Conservation (phyloP, 2,797 vertebrate genomes). For the Urocyon cinereoargenteus region DNA sequence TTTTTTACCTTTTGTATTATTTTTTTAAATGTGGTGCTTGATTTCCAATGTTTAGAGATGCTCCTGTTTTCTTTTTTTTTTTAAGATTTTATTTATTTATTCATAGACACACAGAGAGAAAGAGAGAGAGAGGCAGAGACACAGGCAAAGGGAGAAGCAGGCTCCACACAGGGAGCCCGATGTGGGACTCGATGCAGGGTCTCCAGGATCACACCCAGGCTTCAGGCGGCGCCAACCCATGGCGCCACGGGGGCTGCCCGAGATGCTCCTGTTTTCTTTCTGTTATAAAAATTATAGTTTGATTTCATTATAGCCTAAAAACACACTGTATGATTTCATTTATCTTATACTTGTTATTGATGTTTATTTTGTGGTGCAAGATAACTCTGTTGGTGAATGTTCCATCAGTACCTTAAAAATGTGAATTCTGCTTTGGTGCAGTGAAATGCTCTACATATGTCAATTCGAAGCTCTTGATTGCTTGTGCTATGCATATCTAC, state of each 20-base stretch:
- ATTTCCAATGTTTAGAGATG: not conserved
- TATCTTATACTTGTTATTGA: not conserved
- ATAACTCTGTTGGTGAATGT: not conserved
- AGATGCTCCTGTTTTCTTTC: not conserved
- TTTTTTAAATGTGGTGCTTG: not conserved
- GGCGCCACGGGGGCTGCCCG: no score
- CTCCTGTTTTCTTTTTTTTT: not conserved
- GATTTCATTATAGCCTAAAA: not conserved
- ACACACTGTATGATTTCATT: not conserved
- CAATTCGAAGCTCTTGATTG: not conserved
- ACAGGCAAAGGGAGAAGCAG: no score
- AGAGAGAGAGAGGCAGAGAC: no score
- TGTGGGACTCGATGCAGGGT: no score
- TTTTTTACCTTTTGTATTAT: not conserved
- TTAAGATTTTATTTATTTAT: no score
- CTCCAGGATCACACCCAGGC: no score
- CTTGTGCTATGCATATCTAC: not conserved
- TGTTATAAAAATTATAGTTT: not conserved
- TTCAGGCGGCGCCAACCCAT: no score
- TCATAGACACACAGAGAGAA: no score
- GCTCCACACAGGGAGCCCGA: no score
- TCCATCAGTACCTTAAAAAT: not conserved
- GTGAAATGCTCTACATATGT: not conserved
- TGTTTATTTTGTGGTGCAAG: not conserved
- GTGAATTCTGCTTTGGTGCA: not conserved